Conservation (phyloP, 2,888 invertebrate genomes). For the Synanthedon vespiformis region DNA sequence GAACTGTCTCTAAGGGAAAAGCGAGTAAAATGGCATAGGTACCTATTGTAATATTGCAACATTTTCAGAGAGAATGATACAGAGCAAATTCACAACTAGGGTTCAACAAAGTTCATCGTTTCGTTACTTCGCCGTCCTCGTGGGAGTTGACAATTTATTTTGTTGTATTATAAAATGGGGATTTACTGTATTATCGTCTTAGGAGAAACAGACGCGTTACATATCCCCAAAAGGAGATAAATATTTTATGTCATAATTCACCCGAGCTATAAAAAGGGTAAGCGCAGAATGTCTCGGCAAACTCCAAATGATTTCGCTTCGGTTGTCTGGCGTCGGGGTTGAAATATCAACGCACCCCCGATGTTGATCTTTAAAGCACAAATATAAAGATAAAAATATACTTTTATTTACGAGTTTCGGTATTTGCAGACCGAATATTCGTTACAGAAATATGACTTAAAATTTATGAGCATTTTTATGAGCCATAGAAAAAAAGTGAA, state of each 20-base stretch:
- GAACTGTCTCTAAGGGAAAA: too few species aligned
- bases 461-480: too few species aligned
- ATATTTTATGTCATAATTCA: constrained; percentile 65
- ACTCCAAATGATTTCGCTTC: constrained; percentile 32
- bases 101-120: constrained; percentile 13
- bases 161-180: constrained; percentile 38
- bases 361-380: constrained; percentile 16
- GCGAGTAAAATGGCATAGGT: too few species aligned
- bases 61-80: constrained; percentile 4
- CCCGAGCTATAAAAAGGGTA: constrained; percentile 54
- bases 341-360: not conserved
- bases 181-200: constrained; percentile 51
- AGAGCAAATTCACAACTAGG: constrained; percentile 1
- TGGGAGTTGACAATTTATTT: constrained; percentile 33
- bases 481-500: too few species aligned
- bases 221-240: constrained; percentile 53
- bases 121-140: constrained; percentile 13
- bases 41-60: not conserved
- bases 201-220: constrained; percentile 47
- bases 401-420: not conserved
- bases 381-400: constrained; percentile 18
- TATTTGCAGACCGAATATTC: too few species aligned
- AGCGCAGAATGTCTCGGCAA: constrained; percentile 30
- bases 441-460: too few species aligned
- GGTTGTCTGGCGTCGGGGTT: not conserved